These are phyloP conservation scores for Astyanax mexicanus DNA, from an alignment of 2,797 vertebrate species.

Conservation along the genomic window DNA sequence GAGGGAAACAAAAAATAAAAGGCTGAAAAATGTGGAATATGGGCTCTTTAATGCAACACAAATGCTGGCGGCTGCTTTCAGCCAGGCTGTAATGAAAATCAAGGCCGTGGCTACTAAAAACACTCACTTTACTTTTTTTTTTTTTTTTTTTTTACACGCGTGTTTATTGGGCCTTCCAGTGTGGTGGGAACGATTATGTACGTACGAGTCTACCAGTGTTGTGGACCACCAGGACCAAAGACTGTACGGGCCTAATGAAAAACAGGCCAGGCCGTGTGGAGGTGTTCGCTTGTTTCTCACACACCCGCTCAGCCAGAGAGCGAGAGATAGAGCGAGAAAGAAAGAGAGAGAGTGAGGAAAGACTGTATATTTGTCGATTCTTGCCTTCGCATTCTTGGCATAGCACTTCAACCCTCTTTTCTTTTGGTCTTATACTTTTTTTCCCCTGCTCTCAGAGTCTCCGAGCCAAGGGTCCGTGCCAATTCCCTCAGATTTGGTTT, in stretches of 20 bases:
- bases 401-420: slow-evolving; percentile 74
- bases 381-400: slow-evolving; percentile 84
- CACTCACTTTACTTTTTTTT: not conserved
- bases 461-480: slow-evolving; percentile 78
- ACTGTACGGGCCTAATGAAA: slow-evolving; percentile 41
- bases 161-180: slow-evolving; percentile 26
- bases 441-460: slow-evolving; percentile 55
- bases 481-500: slow-evolving; percentile 79
- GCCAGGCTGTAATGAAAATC: no score
- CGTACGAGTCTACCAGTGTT: slow-evolving; percentile 21
- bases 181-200: slow-evolving; percentile 37
- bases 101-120: not conserved
- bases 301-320: slow-evolving; percentile 23
- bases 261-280: slow-evolving; percentile 31
- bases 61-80: no score
- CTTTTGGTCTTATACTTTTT: slow-evolving; percentile 73
- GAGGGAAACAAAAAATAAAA: no score
- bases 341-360: slow-evolving; percentile 34
- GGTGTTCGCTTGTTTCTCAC: slow-evolving; percentile 38
- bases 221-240: slow-evolving; percentile 38
- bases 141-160: no score
- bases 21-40: no score
- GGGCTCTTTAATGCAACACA: no score
- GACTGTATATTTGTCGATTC: slow-evolving; percentile 79
- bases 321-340: slow-evolving; percentile 48